These are phyloP conservation scores for Sphaeramia orbicularis DNA, from an alignment of 2,797 vertebrate genomes.

Conservation along the genomic window DNA sequence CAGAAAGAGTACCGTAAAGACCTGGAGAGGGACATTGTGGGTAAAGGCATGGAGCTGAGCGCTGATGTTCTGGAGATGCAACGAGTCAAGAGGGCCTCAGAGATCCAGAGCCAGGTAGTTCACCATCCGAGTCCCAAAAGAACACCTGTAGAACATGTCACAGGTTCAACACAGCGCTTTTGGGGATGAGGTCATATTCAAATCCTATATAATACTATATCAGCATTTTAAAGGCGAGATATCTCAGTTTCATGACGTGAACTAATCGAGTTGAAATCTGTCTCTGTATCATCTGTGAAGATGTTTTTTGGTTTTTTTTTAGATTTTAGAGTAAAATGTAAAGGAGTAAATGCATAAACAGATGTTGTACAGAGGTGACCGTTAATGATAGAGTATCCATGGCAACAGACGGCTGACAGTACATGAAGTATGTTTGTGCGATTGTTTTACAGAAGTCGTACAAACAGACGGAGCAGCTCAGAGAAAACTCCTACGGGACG, in stretches of 20 bases:
- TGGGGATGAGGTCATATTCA: too few relatives aligned
- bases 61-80: conserved; percentile 78
- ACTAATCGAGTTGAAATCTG: too few relatives aligned
- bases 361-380: too few relatives aligned
- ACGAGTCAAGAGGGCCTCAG: conserved; percentile 74
- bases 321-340: neutral
- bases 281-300: too few relatives aligned
- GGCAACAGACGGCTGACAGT: too few relatives aligned
- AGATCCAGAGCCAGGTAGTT: conserved; percentile 82
- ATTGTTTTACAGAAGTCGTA: conserved; percentile 73
- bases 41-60: conserved; percentile 81
- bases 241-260: too few relatives aligned
- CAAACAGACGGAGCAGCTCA: conserved; percentile 77
- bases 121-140: too few relatives aligned
- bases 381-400: too few relatives aligned
- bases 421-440: neutral
- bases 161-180: too few relatives aligned
- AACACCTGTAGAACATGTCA: too few relatives aligned
- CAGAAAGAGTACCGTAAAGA: conserved; percentile 81
- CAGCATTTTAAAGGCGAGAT: too few relatives aligned
- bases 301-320: neutral
- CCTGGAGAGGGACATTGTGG: conserved; percentile 73
- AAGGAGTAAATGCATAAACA: neutral
- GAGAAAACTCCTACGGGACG: conserved; percentile 72
- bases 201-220: too few relatives aligned